Conservation (phyloP, 2,113 vertebrate genomes). For the Periophthalmus modestus region DNA sequence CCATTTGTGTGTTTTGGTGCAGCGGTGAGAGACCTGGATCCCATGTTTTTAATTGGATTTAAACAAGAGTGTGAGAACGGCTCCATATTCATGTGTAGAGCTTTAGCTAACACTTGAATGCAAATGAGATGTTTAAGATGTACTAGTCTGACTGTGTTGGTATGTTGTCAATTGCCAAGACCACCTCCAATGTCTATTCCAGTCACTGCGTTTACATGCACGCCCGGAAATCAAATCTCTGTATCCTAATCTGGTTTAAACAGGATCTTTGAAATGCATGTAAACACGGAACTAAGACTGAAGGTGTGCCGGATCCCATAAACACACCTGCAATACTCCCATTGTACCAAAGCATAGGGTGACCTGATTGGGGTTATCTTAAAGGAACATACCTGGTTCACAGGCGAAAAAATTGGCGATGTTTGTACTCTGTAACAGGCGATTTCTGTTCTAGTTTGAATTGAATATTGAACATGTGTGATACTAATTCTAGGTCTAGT, state of each 20-base stretch:
- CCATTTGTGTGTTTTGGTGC: slow-evolving; percentile 22
- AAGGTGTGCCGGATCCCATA: no score
- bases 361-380: no score
- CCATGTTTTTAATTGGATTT: slow-evolving; percentile 54
- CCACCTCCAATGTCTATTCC: not conserved
- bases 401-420: no score
- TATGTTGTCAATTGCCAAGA: not conserved
- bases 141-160: not conserved
- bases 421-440: no score
- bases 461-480: no score
- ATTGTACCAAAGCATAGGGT: no score
- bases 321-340: not conserved
- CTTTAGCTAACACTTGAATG: slow-evolving; percentile 17
- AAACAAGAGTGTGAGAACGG: slow-evolving; percentile 13
- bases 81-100: slow-evolving; percentile 17
- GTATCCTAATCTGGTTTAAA: not conserved
- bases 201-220: not conserved
- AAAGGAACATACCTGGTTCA: no score
- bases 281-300: not conserved
- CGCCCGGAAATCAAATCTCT: not conserved
- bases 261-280: not conserved
- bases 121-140: slow-evolving; percentile 7
- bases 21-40: slow-evolving; percentile 13
- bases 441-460: no score
- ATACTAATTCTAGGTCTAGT: no score